A percentile compares a stretch with the other conserved stretches of the same genome.
Conservation (phyloP, 2,113 vertebrate species). For the Pluvialis apricaria region DNA sequence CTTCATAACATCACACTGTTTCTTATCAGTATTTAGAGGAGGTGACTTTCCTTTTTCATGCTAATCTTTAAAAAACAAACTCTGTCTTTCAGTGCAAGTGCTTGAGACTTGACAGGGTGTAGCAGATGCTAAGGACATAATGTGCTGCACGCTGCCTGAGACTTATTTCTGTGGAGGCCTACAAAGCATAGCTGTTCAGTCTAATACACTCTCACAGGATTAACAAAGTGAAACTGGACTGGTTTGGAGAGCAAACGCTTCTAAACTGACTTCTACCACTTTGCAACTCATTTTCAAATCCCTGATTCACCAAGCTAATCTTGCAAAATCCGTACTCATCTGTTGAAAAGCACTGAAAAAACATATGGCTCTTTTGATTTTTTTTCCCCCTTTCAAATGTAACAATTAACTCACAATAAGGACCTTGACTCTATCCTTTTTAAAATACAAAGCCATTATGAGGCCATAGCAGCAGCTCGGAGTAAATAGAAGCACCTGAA, state of each 20-base stretch:
- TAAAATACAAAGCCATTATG: not conserved
- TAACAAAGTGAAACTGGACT: not conserved
- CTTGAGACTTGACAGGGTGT: not conserved
- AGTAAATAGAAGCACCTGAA: conserved; percentile 28
- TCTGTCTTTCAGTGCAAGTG: not conserved
- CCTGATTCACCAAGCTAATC: not conserved
- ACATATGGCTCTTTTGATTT: not conserved
- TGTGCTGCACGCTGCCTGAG: not conserved
- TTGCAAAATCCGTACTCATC: not conserved
- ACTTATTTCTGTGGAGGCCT: not conserved
- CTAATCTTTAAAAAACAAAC: not conserved
- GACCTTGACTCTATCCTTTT: not conserved
- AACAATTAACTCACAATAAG: not conserved
- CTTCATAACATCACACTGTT: not conserved
- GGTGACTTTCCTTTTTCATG: not conserved
- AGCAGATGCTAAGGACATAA: not conserved
- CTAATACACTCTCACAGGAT: not conserved
- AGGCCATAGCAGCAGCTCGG: not conserved
- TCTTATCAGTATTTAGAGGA: not conserved
- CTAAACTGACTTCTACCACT: not conserved
- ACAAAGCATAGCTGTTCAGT: not conserved
- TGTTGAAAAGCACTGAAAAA: not conserved
- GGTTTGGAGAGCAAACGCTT: not conserved
- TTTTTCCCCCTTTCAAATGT: not conserved
- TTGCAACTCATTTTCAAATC: not conserved